phyloP scores from a whole-genome alignment of 2,888 invertebrate genomes.

The Epinotia ramella region DNA sequence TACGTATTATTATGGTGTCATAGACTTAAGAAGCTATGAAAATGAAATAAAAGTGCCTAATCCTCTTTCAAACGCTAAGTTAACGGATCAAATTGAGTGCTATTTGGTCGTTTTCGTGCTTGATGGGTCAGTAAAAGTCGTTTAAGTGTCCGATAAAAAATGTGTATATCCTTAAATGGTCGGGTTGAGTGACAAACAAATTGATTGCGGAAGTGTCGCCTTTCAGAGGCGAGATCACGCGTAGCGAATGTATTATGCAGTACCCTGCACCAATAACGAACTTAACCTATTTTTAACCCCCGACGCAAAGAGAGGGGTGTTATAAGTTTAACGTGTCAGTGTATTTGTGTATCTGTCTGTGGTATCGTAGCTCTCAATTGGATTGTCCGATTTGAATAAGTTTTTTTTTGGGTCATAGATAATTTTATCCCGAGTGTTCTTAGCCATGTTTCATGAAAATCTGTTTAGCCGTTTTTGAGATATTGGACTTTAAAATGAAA shows the following conservation, averaged over 20 bases:
- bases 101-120: conserved; percentile 25
- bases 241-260: background rate
- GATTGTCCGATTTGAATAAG: too few relatives aligned
- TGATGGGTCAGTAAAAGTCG: conserved; percentile 31
- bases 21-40: background rate
- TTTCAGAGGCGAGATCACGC: background rate
- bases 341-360: too few relatives aligned
- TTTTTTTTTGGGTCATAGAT: too few relatives aligned
- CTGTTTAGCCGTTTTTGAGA: too few relatives aligned
- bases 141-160: conserved; percentile 36
- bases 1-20: too few relatives aligned
- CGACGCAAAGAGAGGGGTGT: too few relatives aligned
- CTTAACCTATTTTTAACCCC: too few relatives aligned
- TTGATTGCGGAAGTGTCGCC: conserved; percentile 24
- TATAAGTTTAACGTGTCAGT: too few relatives aligned
- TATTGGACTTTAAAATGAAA: too few relatives aligned
- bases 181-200: conserved; percentile 30
- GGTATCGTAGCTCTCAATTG: too few relatives aligned
- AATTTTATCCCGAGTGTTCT: too few relatives aligned
- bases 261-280: background rate
- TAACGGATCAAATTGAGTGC: conserved; percentile 27
- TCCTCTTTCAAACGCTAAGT: conserved; percentile 2
- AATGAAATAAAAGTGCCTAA: conserved; percentile 14
- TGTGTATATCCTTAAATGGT: conserved; percentile 28
- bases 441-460: too few relatives aligned